These are phyloP conservation scores for Pseudoatta argentina DNA, from an alignment of 1,140 invertebrate species.

Conservation along the genomic window DNA sequence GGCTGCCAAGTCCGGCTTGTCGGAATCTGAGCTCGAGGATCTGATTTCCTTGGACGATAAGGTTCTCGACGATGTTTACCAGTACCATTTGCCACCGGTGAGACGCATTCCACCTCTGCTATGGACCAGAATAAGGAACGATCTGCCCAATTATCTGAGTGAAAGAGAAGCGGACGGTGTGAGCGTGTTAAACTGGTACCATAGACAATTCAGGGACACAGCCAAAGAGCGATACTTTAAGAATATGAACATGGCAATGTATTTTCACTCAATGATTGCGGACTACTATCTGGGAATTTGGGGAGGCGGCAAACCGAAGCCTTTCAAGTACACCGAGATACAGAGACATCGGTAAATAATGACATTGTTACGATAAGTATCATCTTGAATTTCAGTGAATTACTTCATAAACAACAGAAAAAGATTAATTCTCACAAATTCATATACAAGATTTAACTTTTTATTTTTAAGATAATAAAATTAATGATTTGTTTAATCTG, in stretches of 20 bases:
- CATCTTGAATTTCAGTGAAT: constrained; percentile 48
- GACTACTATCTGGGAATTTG: constrained; percentile 99
- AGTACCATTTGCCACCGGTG: constrained; percentile 98
- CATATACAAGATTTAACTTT: background rate
- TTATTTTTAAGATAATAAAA: background rate
- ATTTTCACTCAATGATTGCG: constrained; percentile 98
- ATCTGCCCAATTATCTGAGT: constrained; percentile 97
- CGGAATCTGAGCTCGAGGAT: constrained; percentile 97
- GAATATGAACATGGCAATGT: constrained; percentile 98
- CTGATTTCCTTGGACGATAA: constrained; percentile 97
- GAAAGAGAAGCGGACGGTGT: constrained; percentile 99
- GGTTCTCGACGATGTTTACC: constrained; percentile 98
- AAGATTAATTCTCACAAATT: background rate
- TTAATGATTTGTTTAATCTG: background rate
- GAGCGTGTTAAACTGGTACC: constrained; percentile 99
- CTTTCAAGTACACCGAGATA: constrained; percentile 98
- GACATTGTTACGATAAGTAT: constrained; percentile 66
- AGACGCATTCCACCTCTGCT: constrained; percentile 97
- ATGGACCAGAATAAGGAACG: constrained; percentile 98
- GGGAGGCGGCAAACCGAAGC: constrained; percentile 97
- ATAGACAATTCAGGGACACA: constrained; percentile 97
- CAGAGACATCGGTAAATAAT: constrained; percentile 92
- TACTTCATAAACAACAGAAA: background rate
- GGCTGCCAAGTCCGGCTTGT: constrained; percentile 96
- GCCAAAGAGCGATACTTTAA: constrained; percentile 98